phyloP scores from a whole-genome alignment of 2,113 vertebrate genomes.

The Sylvietta virens region DNA sequence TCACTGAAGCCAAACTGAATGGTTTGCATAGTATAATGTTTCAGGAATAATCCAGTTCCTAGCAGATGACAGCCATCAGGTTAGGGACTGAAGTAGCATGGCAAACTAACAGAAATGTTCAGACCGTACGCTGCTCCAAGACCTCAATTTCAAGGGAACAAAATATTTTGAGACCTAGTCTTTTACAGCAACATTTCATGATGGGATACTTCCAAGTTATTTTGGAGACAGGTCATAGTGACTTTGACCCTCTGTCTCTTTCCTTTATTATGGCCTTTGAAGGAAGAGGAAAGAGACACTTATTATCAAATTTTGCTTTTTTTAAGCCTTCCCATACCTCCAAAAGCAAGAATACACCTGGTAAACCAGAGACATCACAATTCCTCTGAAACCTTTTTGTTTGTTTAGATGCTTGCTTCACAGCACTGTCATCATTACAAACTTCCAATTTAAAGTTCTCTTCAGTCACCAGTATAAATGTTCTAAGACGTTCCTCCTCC shows the following conservation, averaged over 20 bases:
- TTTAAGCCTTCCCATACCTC: neutral
- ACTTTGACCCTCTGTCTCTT: neutral
- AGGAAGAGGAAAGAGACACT: neutral
- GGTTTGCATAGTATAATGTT: accelerated
- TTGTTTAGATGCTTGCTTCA: neutral
- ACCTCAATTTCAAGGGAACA: neutral
- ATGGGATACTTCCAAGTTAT: neutral
- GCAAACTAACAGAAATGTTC: neutral
- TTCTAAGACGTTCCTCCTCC: neutral
- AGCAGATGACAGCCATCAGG: neutral
- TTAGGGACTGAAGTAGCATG: accelerated
- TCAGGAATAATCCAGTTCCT: neutral
- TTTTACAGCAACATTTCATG: neutral
- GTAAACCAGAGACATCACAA: neutral
- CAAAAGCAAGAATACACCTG: neutral
- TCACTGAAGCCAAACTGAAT: neutral
- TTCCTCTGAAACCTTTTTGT: neutral
- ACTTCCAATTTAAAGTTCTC: neutral
- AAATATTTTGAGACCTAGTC: neutral
- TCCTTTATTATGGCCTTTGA: neutral
- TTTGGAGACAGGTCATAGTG: neutral
- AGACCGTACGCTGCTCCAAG: neutral
- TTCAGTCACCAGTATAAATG: neutral
- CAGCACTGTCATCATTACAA: neutral
- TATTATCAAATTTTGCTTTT: neutral